Evolutionary conservation across 2,797 vertebrate species (phyloP).

Genomic region (Spinibarbus caldwelli): DNA sequence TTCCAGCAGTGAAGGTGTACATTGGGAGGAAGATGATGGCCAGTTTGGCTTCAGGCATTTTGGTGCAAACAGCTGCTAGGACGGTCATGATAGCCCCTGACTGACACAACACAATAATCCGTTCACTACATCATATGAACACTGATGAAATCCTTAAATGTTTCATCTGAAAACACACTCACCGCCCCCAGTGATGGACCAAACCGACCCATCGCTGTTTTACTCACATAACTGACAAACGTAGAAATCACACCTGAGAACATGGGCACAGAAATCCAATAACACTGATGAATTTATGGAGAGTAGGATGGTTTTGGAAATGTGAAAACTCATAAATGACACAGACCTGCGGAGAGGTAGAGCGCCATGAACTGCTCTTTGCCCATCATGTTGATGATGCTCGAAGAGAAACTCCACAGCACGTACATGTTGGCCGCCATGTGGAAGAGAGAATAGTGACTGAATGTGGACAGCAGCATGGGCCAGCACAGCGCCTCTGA

Average conservation of each 20-base stretch:
- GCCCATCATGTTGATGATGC: constrained; percentile 89
- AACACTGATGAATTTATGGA: not conserved
- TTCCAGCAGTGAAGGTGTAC: constrained; percentile 92
- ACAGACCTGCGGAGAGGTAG: constrained; percentile 92
- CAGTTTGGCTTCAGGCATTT: constrained; percentile 92
- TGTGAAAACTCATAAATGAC: not conserved
- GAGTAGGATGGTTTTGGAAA: not conserved
- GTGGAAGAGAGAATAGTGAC: constrained; percentile 92
- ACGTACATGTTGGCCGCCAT: constrained; percentile 97
- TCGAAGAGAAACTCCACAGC: constrained; percentile 94
- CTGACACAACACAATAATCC: constrained; percentile 68
- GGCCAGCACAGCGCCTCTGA: constrained; percentile 86
- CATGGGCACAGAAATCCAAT: constrained; percentile 18
- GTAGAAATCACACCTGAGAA: constrained; percentile 88
- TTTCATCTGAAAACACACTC: constrained; percentile 63
- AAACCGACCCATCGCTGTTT: constrained; percentile 84
- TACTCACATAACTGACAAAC: constrained; percentile 87
- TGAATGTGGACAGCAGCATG: constrained; percentile 94
- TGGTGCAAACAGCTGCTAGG: constrained; percentile 89
- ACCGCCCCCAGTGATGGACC: constrained; percentile 94
- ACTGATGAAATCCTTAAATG: not conserved
- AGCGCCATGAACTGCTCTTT: constrained; percentile 93
- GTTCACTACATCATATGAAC: not conserved
- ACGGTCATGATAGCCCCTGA: constrained; percentile 96
- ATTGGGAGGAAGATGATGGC: constrained; percentile 95